Conservation (phyloP, 2,888 invertebrate genomes). For the Muschampia plurimacula region DNA sequence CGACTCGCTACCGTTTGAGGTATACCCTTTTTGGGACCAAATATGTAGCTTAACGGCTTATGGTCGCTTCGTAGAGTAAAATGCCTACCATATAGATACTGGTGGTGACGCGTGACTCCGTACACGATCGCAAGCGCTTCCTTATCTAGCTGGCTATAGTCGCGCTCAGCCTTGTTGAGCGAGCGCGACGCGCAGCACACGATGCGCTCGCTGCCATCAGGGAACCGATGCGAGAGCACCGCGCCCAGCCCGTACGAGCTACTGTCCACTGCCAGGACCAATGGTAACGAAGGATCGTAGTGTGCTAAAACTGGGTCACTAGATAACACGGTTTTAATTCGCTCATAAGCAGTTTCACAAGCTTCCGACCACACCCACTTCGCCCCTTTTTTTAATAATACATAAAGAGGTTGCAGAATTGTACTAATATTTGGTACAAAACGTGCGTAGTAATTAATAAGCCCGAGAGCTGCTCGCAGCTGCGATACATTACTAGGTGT, state of each 20-base stretch:
- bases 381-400: conserved; percentile 40
- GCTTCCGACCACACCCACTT: conserved; percentile 39
- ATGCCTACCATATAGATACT: conserved; percentile 48
- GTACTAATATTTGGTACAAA: conserved; percentile 42
- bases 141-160: conserved; percentile 49
- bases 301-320: conserved; percentile 35
- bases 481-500: conserved; percentile 38
- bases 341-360: conserved; percentile 18
- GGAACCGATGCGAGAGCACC: conserved; percentile 47
- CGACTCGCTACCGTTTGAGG: conserved; percentile 52
- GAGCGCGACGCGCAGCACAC: conserved; percentile 48
- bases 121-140: conserved; percentile 50
- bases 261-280: conserved; percentile 32
- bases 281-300: conserved; percentile 38
- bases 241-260: conserved; percentile 46
- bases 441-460: conserved; percentile 46
- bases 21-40: conserved; percentile 44
- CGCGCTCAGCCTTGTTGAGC: conserved; percentile 45
- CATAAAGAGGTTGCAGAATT: conserved; percentile 5
- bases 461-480: conserved; percentile 45
- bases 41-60: conserved; percentile 60
- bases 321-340: conserved; percentile 37
- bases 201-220: conserved; percentile 46
- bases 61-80: conserved; percentile 60
- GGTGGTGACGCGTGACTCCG: conserved; percentile 46